Conservation (phyloP, 2,888 invertebrate species). For the Gonocerus acuteangulatus region DNA sequence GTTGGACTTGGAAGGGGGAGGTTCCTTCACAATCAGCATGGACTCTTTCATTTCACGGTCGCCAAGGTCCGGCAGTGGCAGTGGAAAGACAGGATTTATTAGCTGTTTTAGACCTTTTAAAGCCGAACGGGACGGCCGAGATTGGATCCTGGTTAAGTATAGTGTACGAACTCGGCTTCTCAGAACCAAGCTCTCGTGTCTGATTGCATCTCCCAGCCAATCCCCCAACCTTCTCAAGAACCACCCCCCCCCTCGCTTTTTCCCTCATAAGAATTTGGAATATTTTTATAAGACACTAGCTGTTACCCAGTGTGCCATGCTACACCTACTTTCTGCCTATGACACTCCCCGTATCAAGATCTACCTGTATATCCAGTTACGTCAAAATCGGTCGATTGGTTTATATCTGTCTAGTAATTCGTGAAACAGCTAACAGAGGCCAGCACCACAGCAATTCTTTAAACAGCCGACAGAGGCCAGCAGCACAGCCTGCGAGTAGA, state of each 20-base stretch:
- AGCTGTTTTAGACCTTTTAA: conserved; percentile 16
- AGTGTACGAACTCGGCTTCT: conserved; percentile 13
- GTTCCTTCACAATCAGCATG: conserved; percentile 13
- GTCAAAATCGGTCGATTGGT: no score
- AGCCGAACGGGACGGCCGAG: conserved; percentile 1
- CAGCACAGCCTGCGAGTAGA: no score
- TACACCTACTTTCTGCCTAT: no score
- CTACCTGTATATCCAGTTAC: no score
- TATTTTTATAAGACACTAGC: no score
- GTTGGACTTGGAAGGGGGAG: background rate
- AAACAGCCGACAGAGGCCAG: no score
- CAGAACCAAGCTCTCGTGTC: conserved; percentile 2
- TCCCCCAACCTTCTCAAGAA: background rate
- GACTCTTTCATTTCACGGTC: conserved; percentile 11
- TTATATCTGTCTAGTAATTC: no score
- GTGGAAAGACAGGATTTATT: conserved; percentile 14
- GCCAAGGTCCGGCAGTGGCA: conserved; percentile 8
- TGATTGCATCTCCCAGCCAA: background rate
- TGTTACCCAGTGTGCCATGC: no score
- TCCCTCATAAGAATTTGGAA: background rate
- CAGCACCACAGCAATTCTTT: no score
- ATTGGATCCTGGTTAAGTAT: conserved; percentile 23
- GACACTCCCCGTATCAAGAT: no score
- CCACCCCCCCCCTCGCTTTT: background rate
- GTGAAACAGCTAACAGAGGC: no score